Evolutionary conservation across 2,888 invertebrate species (phyloP).

Genomic region (Apantesis nais): DNA sequence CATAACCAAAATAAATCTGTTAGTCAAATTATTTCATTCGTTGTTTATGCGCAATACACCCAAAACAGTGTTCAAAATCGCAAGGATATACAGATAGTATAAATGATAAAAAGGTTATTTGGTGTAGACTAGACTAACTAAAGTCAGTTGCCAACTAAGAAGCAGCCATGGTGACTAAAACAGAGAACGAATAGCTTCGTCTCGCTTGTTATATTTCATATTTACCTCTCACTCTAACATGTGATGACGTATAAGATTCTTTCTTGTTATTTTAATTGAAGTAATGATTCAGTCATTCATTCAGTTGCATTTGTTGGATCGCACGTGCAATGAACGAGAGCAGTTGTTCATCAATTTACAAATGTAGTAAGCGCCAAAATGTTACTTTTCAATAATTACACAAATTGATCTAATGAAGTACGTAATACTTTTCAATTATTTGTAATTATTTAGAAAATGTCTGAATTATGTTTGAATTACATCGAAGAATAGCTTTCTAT

Average conservation of each 20-base stretch:
- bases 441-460: not conserved
- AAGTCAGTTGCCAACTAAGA: not conserved
- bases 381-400: not conserved
- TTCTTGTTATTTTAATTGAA: not conserved
- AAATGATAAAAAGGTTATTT: not conserved
- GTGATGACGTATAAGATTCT: not conserved
- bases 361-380: not conserved
- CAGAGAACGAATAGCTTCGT: not conserved
- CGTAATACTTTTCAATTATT: not conserved
- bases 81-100: constrained; percentile 13
- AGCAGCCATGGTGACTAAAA: not conserved
- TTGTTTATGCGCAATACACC: constrained; percentile 28
- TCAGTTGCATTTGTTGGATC: not conserved
- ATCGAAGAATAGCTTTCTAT: not conserved
- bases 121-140: too few relatives aligned
- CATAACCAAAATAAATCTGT: not conserved
- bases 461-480: not conserved
- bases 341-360: not conserved
- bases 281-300: not conserved
- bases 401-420: not conserved
- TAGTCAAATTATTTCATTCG: not conserved
- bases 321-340: not conserved
- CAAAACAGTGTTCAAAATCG: constrained; percentile 39
- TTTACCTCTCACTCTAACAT: not conserved
- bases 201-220: not conserved